Base-by-base conservation (phyloP, 2,113 vertebrate genomes). In the Lutjanus erythropterus region DNA sequence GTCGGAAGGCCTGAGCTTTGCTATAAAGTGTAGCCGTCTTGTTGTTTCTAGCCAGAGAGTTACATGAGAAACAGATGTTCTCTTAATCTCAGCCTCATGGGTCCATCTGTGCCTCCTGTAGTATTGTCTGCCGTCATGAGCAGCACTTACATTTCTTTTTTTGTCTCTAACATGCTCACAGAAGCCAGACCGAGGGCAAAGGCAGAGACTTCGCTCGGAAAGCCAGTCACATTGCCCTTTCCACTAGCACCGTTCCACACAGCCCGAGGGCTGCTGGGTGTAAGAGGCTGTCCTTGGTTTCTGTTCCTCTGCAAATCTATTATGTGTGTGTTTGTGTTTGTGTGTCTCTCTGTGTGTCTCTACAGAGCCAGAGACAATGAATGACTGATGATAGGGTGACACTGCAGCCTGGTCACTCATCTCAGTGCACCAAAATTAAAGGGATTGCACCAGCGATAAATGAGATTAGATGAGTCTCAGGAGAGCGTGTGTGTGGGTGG, bases 41-140 rank as follows among this genome's bases (percentile, higher is more conserved):
- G 3, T 76, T 86, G 42, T 71, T 62, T 81, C 33, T 33, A 44
- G 25, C 6, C 12, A 47, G 41, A 55, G 52, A 39, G 56, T 80
- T 58, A 58, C 69, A 70, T 50, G 71, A 75, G 39, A 81, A 82
- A 69, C 83, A 89, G 86, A 89, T 87, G 87, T 75, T 85, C 47
- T 68, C 46, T 67, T 83, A 78, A 80, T 84, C 60, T 78, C 50
- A 27, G 64, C 67, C 71, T 81, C 73, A 31, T 69, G 68, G 67
- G 47, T 79, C 66, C 79, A 65, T 82, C 79, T 87, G 86, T 59
- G 61, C 53, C 42, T 81, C 56, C 71, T 58, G 50, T 37, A 52
- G 29, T 66, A 35, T 53, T 61, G 72, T 78, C 46, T 62, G 41
- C 58, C 7, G 3, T 82, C 61, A 27, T 41, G 60, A 69, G 50